Base-by-base conservation (phyloP, 2,797 vertebrate species). In the Galaxias olidus region DNA sequence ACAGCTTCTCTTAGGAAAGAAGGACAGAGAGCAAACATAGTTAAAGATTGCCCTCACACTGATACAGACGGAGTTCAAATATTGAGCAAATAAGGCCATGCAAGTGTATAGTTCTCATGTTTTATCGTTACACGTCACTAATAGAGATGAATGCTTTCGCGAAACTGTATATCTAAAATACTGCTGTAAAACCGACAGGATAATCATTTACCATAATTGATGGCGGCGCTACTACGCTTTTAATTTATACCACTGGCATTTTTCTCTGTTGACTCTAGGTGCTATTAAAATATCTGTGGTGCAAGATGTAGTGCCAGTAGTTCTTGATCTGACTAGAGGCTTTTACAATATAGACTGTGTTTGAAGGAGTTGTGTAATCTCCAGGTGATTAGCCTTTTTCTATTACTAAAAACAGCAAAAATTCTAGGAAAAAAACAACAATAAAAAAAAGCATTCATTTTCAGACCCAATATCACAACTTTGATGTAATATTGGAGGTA, bases 141-240 rank as follows among this genome's bases (percentile, higher is more conserved):
- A 63, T 68, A 69, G 61, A 70, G 69, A 85, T 75, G 14, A 73
- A 84, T 83, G 78, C 68, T 76, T 83, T 75, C 49, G 63, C 65
- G 70, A 65, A 76, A 78, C 68, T 72, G 71, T 81, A 76, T 50
- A 61, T 74, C 78, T 84, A 78, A 85, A 83, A 79, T 74, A 81
- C 71, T 73, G 69, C 65, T 44, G 58, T 11, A 48, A 47, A 46
- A 77, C 62, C 75, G 73, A 72, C 76, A 75, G 73, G 59, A 77
- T 83, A 79, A 80, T 84, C 18, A 79, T 84, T 83, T 76, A 72
- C n/a, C 63, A 71, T 61, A 78, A 85, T 82, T 50, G 83, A 84
- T 54, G n/a, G 54, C 18, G 44, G 12, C 15, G 45, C 43, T n/a
- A 42, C 59, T 48, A 59, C 19, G 44, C 62, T 75, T 68, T 77